Evolutionary conservation across 2,888 invertebrate genomes (phyloP).

Genomic region (Oligia latruncula): DNA sequence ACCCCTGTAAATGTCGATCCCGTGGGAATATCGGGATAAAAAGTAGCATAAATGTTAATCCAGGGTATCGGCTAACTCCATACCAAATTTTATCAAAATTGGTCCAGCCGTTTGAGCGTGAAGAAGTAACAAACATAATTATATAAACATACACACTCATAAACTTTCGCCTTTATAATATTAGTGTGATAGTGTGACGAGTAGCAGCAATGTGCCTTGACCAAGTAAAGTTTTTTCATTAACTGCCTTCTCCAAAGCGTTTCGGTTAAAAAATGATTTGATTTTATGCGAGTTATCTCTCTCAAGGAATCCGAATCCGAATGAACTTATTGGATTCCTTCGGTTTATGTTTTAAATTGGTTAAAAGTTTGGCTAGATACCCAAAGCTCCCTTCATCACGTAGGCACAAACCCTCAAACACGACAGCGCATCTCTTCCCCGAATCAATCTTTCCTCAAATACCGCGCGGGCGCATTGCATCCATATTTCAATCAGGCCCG

Average conservation of each 20-base stretch:
- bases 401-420: conserved; percentile 53
- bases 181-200: no score
- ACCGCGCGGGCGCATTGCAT: conserved; percentile 76
- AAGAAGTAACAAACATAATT: no score
- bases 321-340: background rate
- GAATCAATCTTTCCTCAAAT: conserved; percentile 70
- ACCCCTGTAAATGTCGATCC: no score
- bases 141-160: no score
- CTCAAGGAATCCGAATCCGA: background rate
- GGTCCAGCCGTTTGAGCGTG: no score
- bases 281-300: background rate
- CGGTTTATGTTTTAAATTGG: background rate
- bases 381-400: no score
- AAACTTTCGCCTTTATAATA: no score
- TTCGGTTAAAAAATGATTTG: background rate
- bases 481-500: conserved; percentile 85
- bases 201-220: background rate
- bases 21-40: no score
- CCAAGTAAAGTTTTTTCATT: background rate
- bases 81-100: no score
- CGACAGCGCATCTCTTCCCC: conserved; percentile 41
- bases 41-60: no score
- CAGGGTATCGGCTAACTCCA: no score
- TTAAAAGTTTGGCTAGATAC: background rate
- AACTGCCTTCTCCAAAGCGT: background rate